Evolutionary conservation across 2,888 invertebrate species (phyloP), one percentile per base, ranked within the genome.

Genomic region (Boloria euphrosyne): DNA sequence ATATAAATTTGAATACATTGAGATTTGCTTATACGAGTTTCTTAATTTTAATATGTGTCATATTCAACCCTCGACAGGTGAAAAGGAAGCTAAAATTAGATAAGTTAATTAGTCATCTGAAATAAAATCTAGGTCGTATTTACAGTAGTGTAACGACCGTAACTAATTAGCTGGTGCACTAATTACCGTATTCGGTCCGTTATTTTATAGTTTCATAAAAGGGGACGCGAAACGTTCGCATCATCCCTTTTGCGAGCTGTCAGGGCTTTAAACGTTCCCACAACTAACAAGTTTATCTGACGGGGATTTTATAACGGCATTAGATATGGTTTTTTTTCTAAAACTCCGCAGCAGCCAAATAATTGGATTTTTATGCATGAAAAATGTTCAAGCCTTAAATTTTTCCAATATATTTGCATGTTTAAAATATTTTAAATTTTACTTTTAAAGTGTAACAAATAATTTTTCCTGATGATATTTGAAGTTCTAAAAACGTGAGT

Each of bases 141-240:
- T 65, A 61, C 63, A 64, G 62, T 62, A 67, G 61, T 68, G 65
- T 65, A 72, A 70, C 69, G 68, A 68, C 66, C 61, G 68, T 58
- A 69, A 70, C 70, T 73, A 74, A 76, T 76, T 74, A 74, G 67
- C 74, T 72, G 67, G 62, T 72, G 59, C 69, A 66, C 75, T 78
- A 76, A 77, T 65, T 65, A 80, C 76, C 73, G 74, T 76, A 67
- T 78, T 77, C 73, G 72, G 70, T 70, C 63, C 65, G 65, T 76
- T 77, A 73, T 74, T 74, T 74, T 62, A 70, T 65, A 68, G 66
- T 49, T 65, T 57, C 53, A 62, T 70, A 55, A 68, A 66, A 66
- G 67, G 65, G 66, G 65, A 63, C 62, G 63, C 63, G 52, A 65
- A 68, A 70, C 62, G 63, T 53, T 57, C 57, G 46, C 61, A 54